These are phyloP conservation scores for Colletes latitarsis DNA, from an alignment of 1,140 invertebrate genomes.

Conservation along the genomic window DNA sequence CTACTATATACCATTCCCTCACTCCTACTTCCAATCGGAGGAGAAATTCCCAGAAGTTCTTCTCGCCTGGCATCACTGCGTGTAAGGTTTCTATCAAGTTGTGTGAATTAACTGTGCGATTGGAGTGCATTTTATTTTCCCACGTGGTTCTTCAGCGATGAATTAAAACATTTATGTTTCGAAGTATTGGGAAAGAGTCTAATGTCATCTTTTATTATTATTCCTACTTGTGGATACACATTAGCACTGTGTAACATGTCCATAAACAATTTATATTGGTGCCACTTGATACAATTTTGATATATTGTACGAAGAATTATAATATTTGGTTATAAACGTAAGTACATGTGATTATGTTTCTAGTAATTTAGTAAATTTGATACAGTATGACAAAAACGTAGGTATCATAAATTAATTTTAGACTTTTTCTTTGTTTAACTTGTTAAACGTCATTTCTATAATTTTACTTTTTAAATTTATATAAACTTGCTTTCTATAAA, in stretches of 20 bases:
- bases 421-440: not conserved
- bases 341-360: constrained; percentile 21
- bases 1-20: too few relatives aligned
- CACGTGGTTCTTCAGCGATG: constrained; percentile 33
- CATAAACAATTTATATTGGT: constrained; percentile 32
- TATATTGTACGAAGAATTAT: constrained; percentile 36
- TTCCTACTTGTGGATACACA: constrained; percentile 28
- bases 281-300: constrained; percentile 40
- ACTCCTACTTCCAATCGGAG: too few relatives aligned
- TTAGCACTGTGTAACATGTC: constrained; percentile 37
- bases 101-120: not conserved
- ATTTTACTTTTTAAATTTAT: not conserved
- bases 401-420: not conserved
- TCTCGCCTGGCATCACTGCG: too few relatives aligned
- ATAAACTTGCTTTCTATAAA: not conserved
- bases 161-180: constrained; percentile 15
- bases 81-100: constrained; percentile 18
- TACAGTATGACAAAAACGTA: not conserved
- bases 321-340: constrained; percentile 39
- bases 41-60: too few relatives aligned
- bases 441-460: not conserved
- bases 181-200: constrained; percentile 9
- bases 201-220: constrained; percentile 21
- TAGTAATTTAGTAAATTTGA: not conserved
- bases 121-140: constrained; percentile 17